Evolutionary conservation across 2,797 vertebrate species (phyloP), one percentile per base, ranked within the genome.

Genomic region (Neosalanx taihuensis): DNA sequence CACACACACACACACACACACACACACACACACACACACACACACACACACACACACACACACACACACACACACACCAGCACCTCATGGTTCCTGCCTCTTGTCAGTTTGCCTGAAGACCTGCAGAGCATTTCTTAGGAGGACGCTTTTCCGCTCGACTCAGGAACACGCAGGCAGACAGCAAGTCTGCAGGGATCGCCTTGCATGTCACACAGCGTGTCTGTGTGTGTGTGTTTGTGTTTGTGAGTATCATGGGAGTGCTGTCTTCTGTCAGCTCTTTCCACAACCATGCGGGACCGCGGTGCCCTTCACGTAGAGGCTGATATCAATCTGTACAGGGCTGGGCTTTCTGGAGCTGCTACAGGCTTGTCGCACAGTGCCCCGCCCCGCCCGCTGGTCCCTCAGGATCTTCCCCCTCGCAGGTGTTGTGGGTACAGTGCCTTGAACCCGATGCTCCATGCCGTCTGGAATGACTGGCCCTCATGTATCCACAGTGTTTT

Each of bases 161-260:
- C 65, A 67, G 23, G 64, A 29, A 49, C 65, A 67, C 51, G 6
- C 51, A 56, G 9, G 5, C 15, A 1, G 26, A 53, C 46, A 67
- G n/a, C 65, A 29, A 29, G 64, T 23, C 62, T 41, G 33, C 62
- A 64, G 62, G 33, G 62, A 67, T 67, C 65, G 30, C 65, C 65
- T 67, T 53, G 49, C 26, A 53, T 49, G 49, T 30, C 17, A 49
- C 15, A 29, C 12, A 23, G 23, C 5, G 23, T 56, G 51, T 56
- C 17, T 56, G 51, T 51, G 49, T 51, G 49, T 49, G 46, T 18
- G 49, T 51, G 49, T 10, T 4, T 41, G 41, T 46, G 41, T 46
- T 5, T 46, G 41, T 46, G 41, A 6, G 41, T 46, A 18, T 51
- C n/a, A 46, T 4, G 26, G 41, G 46, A 18, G 10, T 15, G 26